A percentile compares a stretch with the other conserved stretches of the same genome.
Conservation (phyloP, 2,888 invertebrate genomes). For the Abscondita cerata region DNA sequence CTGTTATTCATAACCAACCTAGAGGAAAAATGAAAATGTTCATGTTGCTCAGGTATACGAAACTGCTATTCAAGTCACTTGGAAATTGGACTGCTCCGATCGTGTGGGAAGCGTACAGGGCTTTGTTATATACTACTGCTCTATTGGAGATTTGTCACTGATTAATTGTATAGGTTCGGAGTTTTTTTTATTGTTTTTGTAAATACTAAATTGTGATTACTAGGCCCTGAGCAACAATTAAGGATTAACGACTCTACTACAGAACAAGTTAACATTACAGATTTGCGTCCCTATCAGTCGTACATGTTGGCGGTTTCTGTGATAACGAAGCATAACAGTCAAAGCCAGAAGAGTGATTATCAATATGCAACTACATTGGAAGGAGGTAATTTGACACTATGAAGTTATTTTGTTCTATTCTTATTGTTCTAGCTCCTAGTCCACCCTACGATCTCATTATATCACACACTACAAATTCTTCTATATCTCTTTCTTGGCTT, state of each 20-base stretch:
- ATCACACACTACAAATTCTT: conserved; percentile 67
- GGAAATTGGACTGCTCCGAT: conserved; percentile 81
- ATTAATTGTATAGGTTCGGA: conserved; percentile 63
- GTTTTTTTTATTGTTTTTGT: too few species aligned
- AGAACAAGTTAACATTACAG: conserved; percentile 65
- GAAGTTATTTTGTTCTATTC: neutral
- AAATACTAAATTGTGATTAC: conserved; percentile 4
- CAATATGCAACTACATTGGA: conserved; percentile 73
- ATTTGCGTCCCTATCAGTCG: conserved; percentile 75
- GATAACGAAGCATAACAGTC: conserved; percentile 62
- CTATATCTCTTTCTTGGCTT: conserved; percentile 71
- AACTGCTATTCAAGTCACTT: conserved; percentile 69
- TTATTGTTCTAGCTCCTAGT: conserved; percentile 60
- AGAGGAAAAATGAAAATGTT: conserved; percentile 66
- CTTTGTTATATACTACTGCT: conserved; percentile 79
- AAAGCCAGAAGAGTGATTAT: conserved; percentile 67
- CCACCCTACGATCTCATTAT: conserved; percentile 68
- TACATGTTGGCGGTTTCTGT: conserved; percentile 76
- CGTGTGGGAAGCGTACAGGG: conserved; percentile 74
- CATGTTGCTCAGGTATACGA: conserved; percentile 62
- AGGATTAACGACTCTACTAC: conserved; percentile 61
- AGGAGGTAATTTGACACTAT: conserved; percentile 64
- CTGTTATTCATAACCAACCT: conserved; percentile 61
- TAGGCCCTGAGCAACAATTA: conserved; percentile 52
- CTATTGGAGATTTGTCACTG: conserved; percentile 62